Conservation (phyloP, 1,140 invertebrate species). For the Aporrectodea caliginosa region DNA sequence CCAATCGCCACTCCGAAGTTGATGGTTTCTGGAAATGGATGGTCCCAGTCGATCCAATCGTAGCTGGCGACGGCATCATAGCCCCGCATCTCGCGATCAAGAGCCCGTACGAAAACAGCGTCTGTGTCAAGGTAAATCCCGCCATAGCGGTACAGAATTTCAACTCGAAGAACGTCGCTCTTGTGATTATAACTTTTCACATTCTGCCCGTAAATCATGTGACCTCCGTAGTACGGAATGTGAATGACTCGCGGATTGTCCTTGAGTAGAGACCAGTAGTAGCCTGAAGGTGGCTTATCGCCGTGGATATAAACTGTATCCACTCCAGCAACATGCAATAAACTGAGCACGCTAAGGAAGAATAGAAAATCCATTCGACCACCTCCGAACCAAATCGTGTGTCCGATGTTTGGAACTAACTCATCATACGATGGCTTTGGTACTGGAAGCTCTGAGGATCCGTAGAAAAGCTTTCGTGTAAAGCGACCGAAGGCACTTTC, state of each 20-base stretch:
- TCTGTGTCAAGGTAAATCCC: constrained; percentile 33
- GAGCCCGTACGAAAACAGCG: constrained; percentile 27
- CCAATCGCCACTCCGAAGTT: constrained; percentile 32
- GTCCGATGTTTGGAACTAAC: constrained; percentile 32
- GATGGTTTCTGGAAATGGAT: constrained; percentile 32
- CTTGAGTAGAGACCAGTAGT: constrained; percentile 27
- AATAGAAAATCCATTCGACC: constrained; percentile 31
- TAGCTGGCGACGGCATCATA: constrained; percentile 31
- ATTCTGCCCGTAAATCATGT: constrained; percentile 18
- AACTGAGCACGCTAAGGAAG: constrained; percentile 29
- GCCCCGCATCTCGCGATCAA: constrained; percentile 25
- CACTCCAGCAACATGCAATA: constrained; percentile 30
- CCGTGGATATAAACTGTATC: constrained; percentile 31
- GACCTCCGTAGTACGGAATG: constrained; percentile 11
- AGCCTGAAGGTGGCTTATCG: constrained; percentile 28
- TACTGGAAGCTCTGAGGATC: neutral
- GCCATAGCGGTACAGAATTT: constrained; percentile 32
- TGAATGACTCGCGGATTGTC: constrained; percentile 10
- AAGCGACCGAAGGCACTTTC: constrained; percentile 25
- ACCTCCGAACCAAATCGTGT: constrained; percentile 32
- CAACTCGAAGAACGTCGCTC: constrained; percentile 30
- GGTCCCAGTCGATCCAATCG: constrained; percentile 34
- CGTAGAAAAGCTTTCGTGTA: constrained; percentile 25
- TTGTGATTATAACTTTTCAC: constrained; percentile 27
- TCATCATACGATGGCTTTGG: constrained; percentile 18